Evolutionary conservation across 2,888 invertebrate genomes (phyloP).

Genomic region (Scaeva pyrastri): DNA sequence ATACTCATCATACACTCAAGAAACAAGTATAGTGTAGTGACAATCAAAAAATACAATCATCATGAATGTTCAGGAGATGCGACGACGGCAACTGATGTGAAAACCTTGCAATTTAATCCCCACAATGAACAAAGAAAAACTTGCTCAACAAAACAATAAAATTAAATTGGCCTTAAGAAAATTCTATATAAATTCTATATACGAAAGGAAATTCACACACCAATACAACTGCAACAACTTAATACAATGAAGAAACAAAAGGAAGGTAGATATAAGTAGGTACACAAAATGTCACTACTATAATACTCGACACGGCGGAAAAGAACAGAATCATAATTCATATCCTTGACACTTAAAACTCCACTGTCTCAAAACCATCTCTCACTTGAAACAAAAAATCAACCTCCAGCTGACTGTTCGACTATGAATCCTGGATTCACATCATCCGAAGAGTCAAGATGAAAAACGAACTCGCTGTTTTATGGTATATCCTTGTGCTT

Average conservation of each 20-base stretch:
- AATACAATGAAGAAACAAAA: neutral
- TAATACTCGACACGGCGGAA: too few species aligned
- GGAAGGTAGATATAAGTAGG: neutral
- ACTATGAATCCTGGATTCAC: constrained; percentile 49
- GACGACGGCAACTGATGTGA: neutral
- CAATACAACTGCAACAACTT: neutral
- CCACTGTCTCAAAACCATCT: constrained; percentile 72
- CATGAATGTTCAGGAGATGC: neutral
- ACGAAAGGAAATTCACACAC: constrained; percentile 5
- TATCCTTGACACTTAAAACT: constrained; percentile 75
- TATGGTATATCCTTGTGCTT: constrained; percentile 51
- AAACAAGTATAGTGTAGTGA: constrained; percentile 33
- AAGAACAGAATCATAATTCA: constrained; percentile 68
- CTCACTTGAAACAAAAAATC: constrained; percentile 60
- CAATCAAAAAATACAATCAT: constrained; percentile 5
- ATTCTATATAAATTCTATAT: neutral
- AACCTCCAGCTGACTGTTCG: constrained; percentile 59
- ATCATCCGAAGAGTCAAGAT: constrained; percentile 30
- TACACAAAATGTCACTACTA: constrained; percentile 66
- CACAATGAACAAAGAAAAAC: constrained; percentile 37
- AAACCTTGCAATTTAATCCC: constrained; percentile 19
- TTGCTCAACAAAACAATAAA: constrained; percentile 25
- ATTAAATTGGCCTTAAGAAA: constrained; percentile 32
- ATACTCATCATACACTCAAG: constrained; percentile 16
- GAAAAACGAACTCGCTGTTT: constrained; percentile 37